Percentiles rank a stretch among this genome's conserved stretches.
Conservation (phyloP, 2,888 invertebrate genomes). For the Tinea trinotella region DNA sequence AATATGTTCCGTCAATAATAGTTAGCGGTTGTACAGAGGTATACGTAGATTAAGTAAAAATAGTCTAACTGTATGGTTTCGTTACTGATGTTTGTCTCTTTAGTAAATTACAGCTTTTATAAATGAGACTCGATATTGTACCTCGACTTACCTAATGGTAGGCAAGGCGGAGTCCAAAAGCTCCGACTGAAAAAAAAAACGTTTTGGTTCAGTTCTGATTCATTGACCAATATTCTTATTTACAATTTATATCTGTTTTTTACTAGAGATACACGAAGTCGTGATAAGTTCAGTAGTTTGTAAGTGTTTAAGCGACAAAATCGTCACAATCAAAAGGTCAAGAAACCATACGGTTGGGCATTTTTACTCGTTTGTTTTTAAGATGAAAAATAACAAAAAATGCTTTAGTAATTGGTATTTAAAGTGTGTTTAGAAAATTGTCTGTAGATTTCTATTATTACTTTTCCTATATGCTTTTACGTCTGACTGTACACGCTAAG, state of each 20-base stretch:
- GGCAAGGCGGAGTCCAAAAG: no score
- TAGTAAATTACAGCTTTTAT: no score
- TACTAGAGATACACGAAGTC: neutral
- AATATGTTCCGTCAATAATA: conserved; percentile 4
- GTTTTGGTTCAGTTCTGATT: no score
- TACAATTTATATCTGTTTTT: neutral
- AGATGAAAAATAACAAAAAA: neutral
- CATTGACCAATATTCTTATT: no score
- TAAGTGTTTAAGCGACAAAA: neutral
- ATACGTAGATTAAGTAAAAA: conserved; percentile 1
- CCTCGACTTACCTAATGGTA: no score
- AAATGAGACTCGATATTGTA: no score
- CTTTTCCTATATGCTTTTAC: conserved; percentile 2
- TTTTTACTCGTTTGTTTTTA: neutral
- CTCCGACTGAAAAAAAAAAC: no score
- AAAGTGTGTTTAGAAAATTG: neutral
- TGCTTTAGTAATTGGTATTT: neutral
- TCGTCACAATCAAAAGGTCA: no score
- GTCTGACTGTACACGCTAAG: neutral
- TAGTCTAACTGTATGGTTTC: no score
- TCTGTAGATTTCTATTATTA: neutral
- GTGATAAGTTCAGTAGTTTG: conserved; percentile 3
- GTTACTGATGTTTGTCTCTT: no score
- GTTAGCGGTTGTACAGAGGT: neutral
- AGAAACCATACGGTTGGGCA: no score